phyloP scores from a whole-genome alignment of 1,140 invertebrate genomes.

The Caerostris extrusa region DNA sequence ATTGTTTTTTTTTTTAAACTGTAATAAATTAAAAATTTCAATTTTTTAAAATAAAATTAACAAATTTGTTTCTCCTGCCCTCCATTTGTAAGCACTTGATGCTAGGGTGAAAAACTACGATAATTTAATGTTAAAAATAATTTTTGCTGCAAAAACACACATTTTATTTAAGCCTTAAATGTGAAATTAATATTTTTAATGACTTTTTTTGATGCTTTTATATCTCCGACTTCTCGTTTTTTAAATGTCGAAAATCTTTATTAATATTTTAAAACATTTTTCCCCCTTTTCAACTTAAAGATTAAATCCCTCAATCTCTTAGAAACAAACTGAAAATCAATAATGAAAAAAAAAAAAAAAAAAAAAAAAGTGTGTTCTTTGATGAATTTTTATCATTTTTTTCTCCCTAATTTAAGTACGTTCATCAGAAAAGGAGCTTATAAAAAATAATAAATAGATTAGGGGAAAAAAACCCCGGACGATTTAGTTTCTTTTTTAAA shows the following conservation, averaged over 20 bases:
- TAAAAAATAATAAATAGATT: not conserved
- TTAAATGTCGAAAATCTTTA: not conserved
- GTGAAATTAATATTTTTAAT: conserved; percentile 22
- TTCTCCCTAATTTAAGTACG: not conserved
- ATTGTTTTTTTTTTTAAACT: too few species aligned
- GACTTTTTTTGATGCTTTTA: not conserved
- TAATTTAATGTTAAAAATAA: not conserved
- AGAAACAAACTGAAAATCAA: not conserved
- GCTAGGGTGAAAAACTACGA: too few species aligned
- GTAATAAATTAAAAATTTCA: too few species aligned
- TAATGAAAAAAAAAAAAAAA: not conserved
- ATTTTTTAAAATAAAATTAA: too few species aligned
- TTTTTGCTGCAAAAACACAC: not conserved
- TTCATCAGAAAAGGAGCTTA: not conserved
- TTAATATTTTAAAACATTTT: not conserved
- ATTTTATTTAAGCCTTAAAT: not conserved
- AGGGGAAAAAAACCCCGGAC: not conserved
- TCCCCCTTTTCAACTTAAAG: not conserved
- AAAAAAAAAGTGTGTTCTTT: not conserved
- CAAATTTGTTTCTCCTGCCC: too few species aligned
- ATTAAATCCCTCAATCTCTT: not conserved
- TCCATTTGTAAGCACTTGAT: too few species aligned
- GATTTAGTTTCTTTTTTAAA: conserved; percentile 41
- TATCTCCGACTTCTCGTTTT: not conserved
- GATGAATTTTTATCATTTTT: not conserved